Conservation (phyloP, 2,113 vertebrate genomes). For the Colistium nudipinnis region DNA sequence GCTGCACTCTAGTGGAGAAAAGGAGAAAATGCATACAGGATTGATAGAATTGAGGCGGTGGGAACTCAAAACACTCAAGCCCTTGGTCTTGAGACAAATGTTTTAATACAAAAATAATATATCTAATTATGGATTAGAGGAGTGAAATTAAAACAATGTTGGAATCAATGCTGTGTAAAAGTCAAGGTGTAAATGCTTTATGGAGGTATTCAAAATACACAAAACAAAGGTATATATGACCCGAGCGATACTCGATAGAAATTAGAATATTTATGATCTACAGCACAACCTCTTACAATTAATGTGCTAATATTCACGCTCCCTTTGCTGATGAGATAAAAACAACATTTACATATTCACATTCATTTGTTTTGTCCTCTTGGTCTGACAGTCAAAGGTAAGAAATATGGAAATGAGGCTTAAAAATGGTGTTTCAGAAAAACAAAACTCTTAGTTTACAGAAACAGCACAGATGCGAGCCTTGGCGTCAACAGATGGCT, state of each 20-base stretch:
- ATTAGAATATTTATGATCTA: constrained; percentile 1
- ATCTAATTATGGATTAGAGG: neutral
- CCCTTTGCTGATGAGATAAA: constrained; percentile 13
- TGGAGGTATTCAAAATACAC: neutral
- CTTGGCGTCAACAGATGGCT: constrained; percentile 33
- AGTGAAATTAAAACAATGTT: neutral
- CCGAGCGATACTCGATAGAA: constrained; percentile 9
- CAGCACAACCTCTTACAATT: neutral
- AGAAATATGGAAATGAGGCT: constrained; percentile 15
- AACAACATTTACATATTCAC: neutral
- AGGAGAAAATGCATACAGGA: constrained; percentile 22
- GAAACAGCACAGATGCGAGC: neutral
- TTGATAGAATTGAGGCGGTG: neutral
- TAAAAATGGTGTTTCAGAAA: neutral
- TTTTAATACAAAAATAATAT: too few relatives aligned
- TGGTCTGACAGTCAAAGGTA: neutral
- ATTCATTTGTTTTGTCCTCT: constrained; percentile 3
- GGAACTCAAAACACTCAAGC: neutral
- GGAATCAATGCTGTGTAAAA: neutral
- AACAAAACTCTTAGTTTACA: neutral
- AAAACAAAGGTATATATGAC: neutral
- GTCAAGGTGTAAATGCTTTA: neutral
- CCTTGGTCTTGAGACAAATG: neutral
- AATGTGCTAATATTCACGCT: neutral
- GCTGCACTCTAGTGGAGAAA: constrained; percentile 90